phyloP scores from a whole-genome alignment of 2,888 invertebrate genomes.

The Mellilla xanthometata region DNA sequence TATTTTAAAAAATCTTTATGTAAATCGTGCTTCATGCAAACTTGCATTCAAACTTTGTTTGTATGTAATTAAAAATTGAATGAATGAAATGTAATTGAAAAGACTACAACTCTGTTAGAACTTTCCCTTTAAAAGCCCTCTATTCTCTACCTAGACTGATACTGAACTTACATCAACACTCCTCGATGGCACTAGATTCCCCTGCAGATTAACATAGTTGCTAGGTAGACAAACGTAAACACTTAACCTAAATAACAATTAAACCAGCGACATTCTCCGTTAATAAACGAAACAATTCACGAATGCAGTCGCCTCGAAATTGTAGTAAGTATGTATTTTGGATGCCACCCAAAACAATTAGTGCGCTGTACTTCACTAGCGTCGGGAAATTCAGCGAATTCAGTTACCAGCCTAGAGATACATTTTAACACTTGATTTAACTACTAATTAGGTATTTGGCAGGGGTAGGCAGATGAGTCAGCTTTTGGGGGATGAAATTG shows the following conservation, averaged over 20 bases:
- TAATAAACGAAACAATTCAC: conserved; percentile 35
- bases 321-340: conserved; percentile 77
- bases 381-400: conserved; percentile 55
- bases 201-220: background rate
- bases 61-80: too few species aligned
- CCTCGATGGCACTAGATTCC: background rate
- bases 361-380: conserved; percentile 50
- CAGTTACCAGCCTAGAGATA: conserved; percentile 51
- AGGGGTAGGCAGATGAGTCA: background rate
- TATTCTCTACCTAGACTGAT: too few species aligned
- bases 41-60: too few species aligned
- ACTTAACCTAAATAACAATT: conserved; percentile 23
- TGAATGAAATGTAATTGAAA: too few species aligned
- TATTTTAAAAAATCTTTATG: too few species aligned
- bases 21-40: too few species aligned
- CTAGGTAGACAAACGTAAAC: conserved; percentile 8
- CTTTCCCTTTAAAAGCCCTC: too few species aligned
- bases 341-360: conserved; percentile 79
- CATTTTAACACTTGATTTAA: conserved; percentile 38
- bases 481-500: background rate
- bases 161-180: too few species aligned
- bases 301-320: conserved; percentile 64
- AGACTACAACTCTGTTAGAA: too few species aligned
- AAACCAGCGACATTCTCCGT: conserved; percentile 18
- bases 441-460: conserved; percentile 20